Evolutionary conservation across 2,113 vertebrate species (phyloP), one percentile per base, ranked within the genome.

Genomic region (Rana temporaria): DNA sequence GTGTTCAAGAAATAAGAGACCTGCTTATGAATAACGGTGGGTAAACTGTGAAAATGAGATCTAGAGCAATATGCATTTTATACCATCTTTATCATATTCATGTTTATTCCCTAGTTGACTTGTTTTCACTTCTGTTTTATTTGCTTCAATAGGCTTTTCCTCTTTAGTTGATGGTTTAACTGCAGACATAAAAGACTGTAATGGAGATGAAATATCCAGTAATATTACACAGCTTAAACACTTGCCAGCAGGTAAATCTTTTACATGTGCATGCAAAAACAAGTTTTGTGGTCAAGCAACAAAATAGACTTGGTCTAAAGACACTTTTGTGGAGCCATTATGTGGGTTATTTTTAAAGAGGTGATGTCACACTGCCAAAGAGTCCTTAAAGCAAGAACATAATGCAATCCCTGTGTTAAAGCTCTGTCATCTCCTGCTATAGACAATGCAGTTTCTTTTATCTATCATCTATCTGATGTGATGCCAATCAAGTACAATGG

Each of bases 181-280:
- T 16, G 59, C 20, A 48, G 73, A 4, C 0, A 6, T 76, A 15
- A 26, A 63, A 48, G 57, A 42, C 7, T 2, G 17, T 18, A 63
- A 22, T 38, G 34, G 16, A 76, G 73, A 76, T 22, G n/a, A 0
- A 18, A 38, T 76, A 63, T 76, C 73, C 8, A 24, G 18, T n/a
- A 76, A 76, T 64, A 22, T 78, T 53, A 78, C 11, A 30, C 75
- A 78, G 6, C 62, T 78, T 30, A 42, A 78, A 55, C 65, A 66
- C 22, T 24, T 78, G 8, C 75, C 75, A 53, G 19, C 62, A 78
- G 75, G 75, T 78, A 76, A n/a, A 63, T 7, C 12, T 24, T 11
- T 48, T 9, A 14, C 32, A 19, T 42, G 8, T 9, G 17, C 38
- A 11, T 70, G 22, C n/a, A n/a, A n/a, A n/a, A n/a, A 66, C 22